Percentiles rank a stretch among this genome's conserved stretches.
Evolutionary conservation across 2,888 invertebrate species (phyloP).

Genomic region (Cryptocheilus praepositus): DNA sequence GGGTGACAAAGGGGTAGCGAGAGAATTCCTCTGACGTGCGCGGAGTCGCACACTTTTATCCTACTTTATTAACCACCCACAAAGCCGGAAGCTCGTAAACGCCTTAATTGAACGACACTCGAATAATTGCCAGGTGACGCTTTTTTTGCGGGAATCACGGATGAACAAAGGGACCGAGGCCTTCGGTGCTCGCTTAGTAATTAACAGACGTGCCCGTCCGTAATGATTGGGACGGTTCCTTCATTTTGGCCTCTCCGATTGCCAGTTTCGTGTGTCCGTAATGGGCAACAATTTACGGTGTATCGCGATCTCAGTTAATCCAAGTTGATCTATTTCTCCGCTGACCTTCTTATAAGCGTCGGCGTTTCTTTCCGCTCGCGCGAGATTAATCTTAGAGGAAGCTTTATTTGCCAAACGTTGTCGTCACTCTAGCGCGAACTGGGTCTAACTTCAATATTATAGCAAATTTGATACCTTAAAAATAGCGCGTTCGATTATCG

Average conservation of each 20-base stretch:
- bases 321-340: neutral
- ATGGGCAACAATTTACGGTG: constrained; percentile 6
- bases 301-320: constrained; percentile 11
- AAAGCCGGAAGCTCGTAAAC: constrained; percentile 15
- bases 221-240: constrained; percentile 18
- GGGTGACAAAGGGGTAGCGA: neutral
- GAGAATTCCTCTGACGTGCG: neutral
- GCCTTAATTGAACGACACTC: constrained; percentile 32
- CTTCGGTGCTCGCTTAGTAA: constrained; percentile 12
- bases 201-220: constrained; percentile 19
- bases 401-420: neutral
- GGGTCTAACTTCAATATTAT: constrained; percentile 23
- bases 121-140: constrained; percentile 24
- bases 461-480: constrained; percentile 22
- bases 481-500: constrained; percentile 23
- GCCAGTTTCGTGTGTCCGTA: constrained; percentile 16
- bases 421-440: neutral
- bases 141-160: constrained; percentile 15
- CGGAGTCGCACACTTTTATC: constrained; percentile 10
- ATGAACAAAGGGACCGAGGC: constrained; percentile 13
- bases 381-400: neutral
- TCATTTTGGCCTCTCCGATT: constrained; percentile 3
- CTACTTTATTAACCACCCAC: constrained; percentile 18
- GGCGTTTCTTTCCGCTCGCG: neutral
- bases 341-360: neutral